phyloP scores from a whole-genome alignment of 2,888 invertebrate genomes.

The Cryptosula pallasiana region DNA sequence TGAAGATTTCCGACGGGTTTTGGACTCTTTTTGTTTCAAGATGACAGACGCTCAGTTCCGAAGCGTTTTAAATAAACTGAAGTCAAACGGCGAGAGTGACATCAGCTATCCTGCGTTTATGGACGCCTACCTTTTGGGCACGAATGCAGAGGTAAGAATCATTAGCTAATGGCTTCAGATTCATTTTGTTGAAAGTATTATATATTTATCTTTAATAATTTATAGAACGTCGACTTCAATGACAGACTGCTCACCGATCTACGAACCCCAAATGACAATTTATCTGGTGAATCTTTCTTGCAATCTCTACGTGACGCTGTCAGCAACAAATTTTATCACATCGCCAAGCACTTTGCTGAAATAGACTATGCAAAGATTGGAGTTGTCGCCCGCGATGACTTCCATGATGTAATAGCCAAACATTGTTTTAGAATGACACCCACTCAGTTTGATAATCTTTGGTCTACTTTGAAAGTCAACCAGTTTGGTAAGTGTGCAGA shows the following conservation, averaged over 20 bases:
- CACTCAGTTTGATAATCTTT: slow-evolving; percentile 47
- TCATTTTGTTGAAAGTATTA: neutral
- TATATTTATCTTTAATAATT: neutral
- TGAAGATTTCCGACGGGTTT: slow-evolving; percentile 40
- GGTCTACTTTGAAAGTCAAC: slow-evolving; percentile 38
- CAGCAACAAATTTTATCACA: slow-evolving; percentile 34
- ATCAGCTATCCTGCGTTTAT: slow-evolving; percentile 42
- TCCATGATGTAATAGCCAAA: slow-evolving; percentile 35
- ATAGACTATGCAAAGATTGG: slow-evolving; percentile 45
- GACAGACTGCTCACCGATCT: slow-evolving; percentile 1
- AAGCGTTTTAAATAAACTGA: slow-evolving; percentile 34
- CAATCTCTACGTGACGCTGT: slow-evolving; percentile 41
- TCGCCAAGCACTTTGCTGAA: slow-evolving; percentile 39
- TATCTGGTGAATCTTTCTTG: slow-evolving; percentile 29
- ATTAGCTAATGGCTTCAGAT: neutral
- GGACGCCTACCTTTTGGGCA: slow-evolving; percentile 27
- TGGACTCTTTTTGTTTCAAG: slow-evolving; percentile 48
- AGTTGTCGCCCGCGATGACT: slow-evolving; percentile 39
- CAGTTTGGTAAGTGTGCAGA: slow-evolving; percentile 37
- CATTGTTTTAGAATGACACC: slow-evolving; percentile 38
- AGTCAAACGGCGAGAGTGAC: slow-evolving; percentile 32
- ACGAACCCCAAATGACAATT: neutral
- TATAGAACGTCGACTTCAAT: slow-evolving; percentile 22
- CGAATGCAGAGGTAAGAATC: neutral
- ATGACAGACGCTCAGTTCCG: slow-evolving; percentile 45